Evolutionary conservation across 2,797 vertebrate species (phyloP).

Genomic region (Esox masquinongy): DNA sequence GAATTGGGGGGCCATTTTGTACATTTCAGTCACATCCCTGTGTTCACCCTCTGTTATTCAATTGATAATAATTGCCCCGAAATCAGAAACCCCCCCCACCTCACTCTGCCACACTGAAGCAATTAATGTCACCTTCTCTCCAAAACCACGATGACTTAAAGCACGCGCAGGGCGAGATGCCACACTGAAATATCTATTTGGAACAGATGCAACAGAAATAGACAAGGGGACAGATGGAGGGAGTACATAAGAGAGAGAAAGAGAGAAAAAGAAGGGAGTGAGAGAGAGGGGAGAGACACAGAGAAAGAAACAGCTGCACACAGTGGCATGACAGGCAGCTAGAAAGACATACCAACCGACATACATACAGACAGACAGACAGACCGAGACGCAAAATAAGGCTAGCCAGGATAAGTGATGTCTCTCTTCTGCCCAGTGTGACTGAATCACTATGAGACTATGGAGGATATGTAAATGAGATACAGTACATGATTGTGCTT

Average conservation of each 20-base stretch:
- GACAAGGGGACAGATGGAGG: constrained; percentile 33
- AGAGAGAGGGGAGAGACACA: constrained; percentile 24
- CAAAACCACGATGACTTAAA: constrained; percentile 61
- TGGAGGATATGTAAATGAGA: constrained; percentile 71
- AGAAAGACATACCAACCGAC: neutral
- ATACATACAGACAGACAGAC: constrained; percentile 1
- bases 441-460: constrained; percentile 34
- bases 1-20: neutral
- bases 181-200: constrained; percentile 43
- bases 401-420: neutral
- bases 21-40: neutral
- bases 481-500: constrained; percentile 72
- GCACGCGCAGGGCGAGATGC: constrained; percentile 56
- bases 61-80: constrained; percentile 74
- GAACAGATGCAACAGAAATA: constrained; percentile 38
- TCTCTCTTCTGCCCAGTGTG: neutral
- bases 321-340: neutral
- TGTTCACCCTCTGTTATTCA: constrained; percentile 77
- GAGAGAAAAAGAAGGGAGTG: constrained; percentile 29
- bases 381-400: neutral
- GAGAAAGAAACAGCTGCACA: neutral
- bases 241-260: constrained; percentile 29
- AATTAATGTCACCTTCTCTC: constrained; percentile 9
- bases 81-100: constrained; percentile 56
- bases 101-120: constrained; percentile 7